Base-by-base conservation (phyloP, 2,113 vertebrate species). In the Catagonus wagneri region DNA sequence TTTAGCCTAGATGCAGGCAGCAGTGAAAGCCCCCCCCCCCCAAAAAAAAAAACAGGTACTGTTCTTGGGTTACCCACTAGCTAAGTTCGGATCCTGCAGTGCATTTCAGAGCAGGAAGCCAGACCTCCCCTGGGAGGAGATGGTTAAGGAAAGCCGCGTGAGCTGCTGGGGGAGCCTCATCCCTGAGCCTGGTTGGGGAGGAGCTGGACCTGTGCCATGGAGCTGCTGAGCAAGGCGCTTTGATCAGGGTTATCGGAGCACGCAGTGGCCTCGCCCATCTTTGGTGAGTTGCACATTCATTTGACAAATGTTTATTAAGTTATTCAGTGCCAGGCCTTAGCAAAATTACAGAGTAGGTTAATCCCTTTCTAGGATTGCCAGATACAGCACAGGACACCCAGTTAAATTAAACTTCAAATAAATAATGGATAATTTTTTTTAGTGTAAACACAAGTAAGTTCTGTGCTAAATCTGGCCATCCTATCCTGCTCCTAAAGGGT, bases 141-240 rank as follows among this genome's bases (percentile, higher is more conserved):
- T 0, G 0, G 12, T 17, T 44, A 39, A 60, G 23, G n/a, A n/a
- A 17, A 56, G 44, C 60, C 68, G 16, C 0, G 1, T 19, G 60
- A 50, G 50, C 50, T 34, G 60, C n/a, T 50, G 34, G 52, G 63
- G 16, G 6, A 50, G 9, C n/a, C 6, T n/a, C 75, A 22, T 56
- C 13, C 10, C 90, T 2, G 75, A 52, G 56, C 60, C 71, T 22
- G 4, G 56, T 54, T 54, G 11, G 36, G 65, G 32, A 69, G 80
- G 27, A 52, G 7, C 54, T 13, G 25, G n/a, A 14, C 36, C 9
- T 6, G 63, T 23, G 75, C 23, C 39, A 11, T 23, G 19, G 66
- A 75, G 66, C 61, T 12, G 69, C 50, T 13, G 74, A 6, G 27
- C 16, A 83, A 44, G 32, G 32, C 10, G 32, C 13, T 52, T 14